Conservation (phyloP, 2,797 vertebrate genomes). For the Vultur gryphus region DNA sequence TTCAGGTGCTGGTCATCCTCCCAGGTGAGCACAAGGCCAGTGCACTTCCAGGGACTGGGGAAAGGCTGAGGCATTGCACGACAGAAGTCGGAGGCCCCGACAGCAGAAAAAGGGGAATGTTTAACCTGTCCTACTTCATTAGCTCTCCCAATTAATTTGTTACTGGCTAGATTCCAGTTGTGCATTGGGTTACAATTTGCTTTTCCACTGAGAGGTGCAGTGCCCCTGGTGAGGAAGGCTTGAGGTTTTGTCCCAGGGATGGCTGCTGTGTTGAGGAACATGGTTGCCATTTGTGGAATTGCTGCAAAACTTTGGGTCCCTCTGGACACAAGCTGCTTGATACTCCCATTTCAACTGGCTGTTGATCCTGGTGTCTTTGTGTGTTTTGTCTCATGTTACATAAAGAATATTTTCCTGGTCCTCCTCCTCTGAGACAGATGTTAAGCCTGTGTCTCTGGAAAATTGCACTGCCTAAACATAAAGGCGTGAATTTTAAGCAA, state of each 20-base stretch:
- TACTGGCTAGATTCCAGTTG: conserved; percentile 22
- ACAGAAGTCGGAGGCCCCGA: background rate
- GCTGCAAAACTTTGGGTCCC: background rate
- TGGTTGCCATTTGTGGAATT: background rate
- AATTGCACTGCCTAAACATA: background rate
- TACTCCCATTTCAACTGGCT: background rate
- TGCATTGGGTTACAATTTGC: conserved; percentile 33
- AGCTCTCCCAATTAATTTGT: background rate
- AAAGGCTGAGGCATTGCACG: background rate
- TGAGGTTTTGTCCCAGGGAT: background rate
- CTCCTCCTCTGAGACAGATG: background rate
- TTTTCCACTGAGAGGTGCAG: conserved; percentile 28
- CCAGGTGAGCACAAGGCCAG: background rate
- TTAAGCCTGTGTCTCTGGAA: background rate
- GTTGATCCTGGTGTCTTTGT: background rate
- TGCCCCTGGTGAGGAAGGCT: background rate
- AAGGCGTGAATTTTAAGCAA: background rate
- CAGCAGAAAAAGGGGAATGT: background rate
- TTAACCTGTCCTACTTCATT: background rate
- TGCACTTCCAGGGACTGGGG: background rate
- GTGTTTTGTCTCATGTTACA: background rate
- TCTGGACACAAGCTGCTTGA: background rate
- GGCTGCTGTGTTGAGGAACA: background rate
- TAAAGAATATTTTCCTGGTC: background rate
- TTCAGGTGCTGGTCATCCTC: background rate